These are phyloP conservation scores for Aleadryas rufinucha DNA, from an alignment of 2,113 vertebrate genomes.

Conservation along the genomic window DNA sequence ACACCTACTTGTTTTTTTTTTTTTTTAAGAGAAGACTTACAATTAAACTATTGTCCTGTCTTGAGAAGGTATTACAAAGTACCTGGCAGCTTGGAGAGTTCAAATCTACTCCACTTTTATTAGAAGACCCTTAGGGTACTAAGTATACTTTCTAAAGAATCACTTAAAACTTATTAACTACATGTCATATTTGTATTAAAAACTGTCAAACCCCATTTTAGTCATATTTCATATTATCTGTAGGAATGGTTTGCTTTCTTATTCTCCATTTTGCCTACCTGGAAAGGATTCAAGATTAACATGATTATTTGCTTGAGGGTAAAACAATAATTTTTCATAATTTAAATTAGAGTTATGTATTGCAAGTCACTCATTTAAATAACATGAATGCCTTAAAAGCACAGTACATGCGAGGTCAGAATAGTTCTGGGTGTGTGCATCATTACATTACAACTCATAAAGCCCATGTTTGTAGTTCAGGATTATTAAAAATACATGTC, in stretches of 20 bases:
- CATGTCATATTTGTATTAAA: slow-evolving; percentile 19
- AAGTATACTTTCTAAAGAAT: not conserved
- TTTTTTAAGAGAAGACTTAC: not conserved
- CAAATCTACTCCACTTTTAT: slow-evolving; percentile 1
- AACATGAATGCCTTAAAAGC: slow-evolving; percentile 33
- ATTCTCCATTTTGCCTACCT: not conserved
- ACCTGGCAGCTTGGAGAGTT: not conserved
- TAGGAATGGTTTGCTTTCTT: slow-evolving; percentile 26
- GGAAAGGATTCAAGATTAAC: slow-evolving; percentile 42
- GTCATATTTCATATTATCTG: not conserved
- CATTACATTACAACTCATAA: not conserved
- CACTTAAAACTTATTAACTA: slow-evolving; percentile 14
- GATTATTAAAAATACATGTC: slow-evolving; percentile 11
- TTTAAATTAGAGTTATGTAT: slow-evolving; percentile 36
- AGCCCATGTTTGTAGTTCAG: not conserved
- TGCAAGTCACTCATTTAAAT: slow-evolving; percentile 51
- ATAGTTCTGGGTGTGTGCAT: slow-evolving; percentile 34
- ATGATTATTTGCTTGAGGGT: slow-evolving; percentile 29
- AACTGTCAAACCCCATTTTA: not conserved
- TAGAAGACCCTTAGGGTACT: slow-evolving; percentile 19
- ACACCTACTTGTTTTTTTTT: not conserved
- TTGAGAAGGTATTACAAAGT: slow-evolving; percentile 22
- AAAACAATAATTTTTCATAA: slow-evolving; percentile 40
- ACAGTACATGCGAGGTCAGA: slow-evolving; percentile 8
- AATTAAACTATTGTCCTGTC: slow-evolving; percentile 15